Percentiles rank a stretch among this genome's conserved stretches.
Evolutionary conservation across 1,140 invertebrate species (phyloP).

Genomic region (Phthorimaea operculella): DNA sequence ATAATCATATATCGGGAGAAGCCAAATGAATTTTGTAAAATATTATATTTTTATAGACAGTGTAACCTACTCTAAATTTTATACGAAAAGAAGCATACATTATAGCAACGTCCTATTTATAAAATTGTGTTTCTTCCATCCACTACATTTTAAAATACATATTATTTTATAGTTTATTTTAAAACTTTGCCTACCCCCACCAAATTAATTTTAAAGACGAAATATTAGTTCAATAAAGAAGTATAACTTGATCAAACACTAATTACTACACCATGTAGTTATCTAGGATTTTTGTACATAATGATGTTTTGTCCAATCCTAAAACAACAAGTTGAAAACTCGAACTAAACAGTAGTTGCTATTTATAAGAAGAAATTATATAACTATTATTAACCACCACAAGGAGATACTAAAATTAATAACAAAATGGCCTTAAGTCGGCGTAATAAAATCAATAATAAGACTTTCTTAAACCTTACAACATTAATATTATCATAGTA

Average conservation of each 20-base stretch:
- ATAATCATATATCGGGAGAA: too few relatives aligned
- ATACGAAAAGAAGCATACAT: constrained; percentile 13
- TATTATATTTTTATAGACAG: constrained; percentile 2
- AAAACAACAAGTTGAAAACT: too few relatives aligned
- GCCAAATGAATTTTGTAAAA: not conserved
- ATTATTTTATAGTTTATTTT: constrained; percentile 8
- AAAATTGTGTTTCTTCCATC: constrained; percentile 25
- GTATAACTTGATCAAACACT: constrained; percentile 15
- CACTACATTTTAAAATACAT: constrained; percentile 20
- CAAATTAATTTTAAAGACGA: constrained; percentile 18
- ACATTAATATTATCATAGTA: not conserved
- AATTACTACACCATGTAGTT: not conserved
- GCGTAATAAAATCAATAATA: constrained; percentile 6
- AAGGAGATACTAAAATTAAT: constrained; percentile 11
- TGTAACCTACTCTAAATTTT: constrained; percentile 3
- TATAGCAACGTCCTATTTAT: constrained; percentile 12
- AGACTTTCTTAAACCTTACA: not conserved
- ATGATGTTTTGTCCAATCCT: not conserved
- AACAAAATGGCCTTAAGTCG: constrained; percentile 11
- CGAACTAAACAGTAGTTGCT: too few relatives aligned
- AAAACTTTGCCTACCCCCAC: constrained; percentile 30
- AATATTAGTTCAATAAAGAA: not conserved
- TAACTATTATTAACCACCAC: constrained; percentile 1
- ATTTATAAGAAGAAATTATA: constrained; percentile 2
- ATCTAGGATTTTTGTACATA: not conserved